Base-by-base conservation (phyloP, 2,113 vertebrate genomes). In the Synodontis membranacea region DNA sequence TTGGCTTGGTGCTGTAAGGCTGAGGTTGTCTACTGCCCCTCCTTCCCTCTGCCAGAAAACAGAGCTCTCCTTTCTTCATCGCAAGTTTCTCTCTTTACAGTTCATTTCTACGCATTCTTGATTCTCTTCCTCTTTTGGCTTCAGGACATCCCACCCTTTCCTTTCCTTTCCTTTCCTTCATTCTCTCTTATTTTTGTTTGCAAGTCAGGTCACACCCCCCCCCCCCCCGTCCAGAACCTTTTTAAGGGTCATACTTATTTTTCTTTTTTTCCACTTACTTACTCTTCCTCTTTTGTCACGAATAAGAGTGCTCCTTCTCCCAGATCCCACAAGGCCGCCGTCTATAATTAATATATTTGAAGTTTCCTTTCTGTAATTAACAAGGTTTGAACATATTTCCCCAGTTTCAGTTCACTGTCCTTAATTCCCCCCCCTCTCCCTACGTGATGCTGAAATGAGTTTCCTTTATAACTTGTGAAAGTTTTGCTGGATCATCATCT, bases 311-410 rank as follows among this genome's bases (percentile, higher is more conserved):
- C 52, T 58, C n/a, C 25, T 60, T 46, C 37, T 87, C 37, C 56
- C 50, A 85, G 76, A 87, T 92, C 91, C 91, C 91, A 85, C 85
- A 91, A 93, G 92, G 90, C 85, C 80, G 54, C 81, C 46, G 11
- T 92, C 91, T 92, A 91, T 93, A 93, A 94, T 94, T 91, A 93
- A 92, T 88, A 89, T 92, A 91, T 93, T 93, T 94, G 91, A 94
- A 93, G 91, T 94, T 94, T 92, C 25, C 84, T 88, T 86, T 89
- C 88, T 62, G 23, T 90, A 93, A 93, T 93, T 89, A 91, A 90
- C 89, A 89, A 25, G 84, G 85, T 91, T 86, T 86, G 83, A 89
- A 17, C 42, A 62, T 89, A 84, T 89, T 83, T 80, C 15, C 8
- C 86, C 37, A 89, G 85, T 42, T 89, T 21, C 39, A 3, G 9